Evolutionary conservation across 2,888 invertebrate species (phyloP), one percentile per base, ranked within the genome.

Genomic region (Ceraclea dissimilis): DNA sequence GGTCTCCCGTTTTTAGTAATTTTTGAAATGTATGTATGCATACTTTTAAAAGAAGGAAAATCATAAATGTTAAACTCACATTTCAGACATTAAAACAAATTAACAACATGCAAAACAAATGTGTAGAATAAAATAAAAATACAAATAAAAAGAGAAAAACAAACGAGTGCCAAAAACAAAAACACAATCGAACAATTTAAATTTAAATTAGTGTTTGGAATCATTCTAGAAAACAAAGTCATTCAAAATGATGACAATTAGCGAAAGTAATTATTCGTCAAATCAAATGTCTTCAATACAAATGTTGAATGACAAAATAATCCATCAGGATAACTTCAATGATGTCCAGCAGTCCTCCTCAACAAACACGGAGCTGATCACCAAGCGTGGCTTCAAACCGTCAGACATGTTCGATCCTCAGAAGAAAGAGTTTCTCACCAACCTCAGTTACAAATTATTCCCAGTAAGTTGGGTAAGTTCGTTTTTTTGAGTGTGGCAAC

Each of bases 401-500:
- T 91, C 91, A 2, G 92, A 93, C 72, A 81, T 84, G 71, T 85
- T 84, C 68, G 90, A 93, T 73, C 90, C 91, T 1, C 77, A 78
- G 64, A 92, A 92, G 73, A 83, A 83, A 69, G 83, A 85, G 67
- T 89, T 92, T 71, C 80, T 93, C 64, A 85, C 86, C 51, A 83
- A 83, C 68, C 80, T 93, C 69, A 90, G 90, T 68, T 83, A 85
- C 69, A 85, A 86, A 74, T 84, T 93, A 70, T 88, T 88, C 71
- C 88, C 88, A 78, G 81, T 87, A 75, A 84, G 85, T 71, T 81
- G 86, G 85, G 90, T 90, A 81, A 85, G 84, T 82, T 65, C 58
- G 52, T 43, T 22, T 39, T 39, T 8, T 39, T 26, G 26, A 39
- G 39, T 39, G 39, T 39, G 39, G 39, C 39, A 39, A 39, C 39